These are phyloP conservation scores for Crepidodera aurea DNA, from an alignment of 2,888 invertebrate species.

Conservation along the genomic window DNA sequence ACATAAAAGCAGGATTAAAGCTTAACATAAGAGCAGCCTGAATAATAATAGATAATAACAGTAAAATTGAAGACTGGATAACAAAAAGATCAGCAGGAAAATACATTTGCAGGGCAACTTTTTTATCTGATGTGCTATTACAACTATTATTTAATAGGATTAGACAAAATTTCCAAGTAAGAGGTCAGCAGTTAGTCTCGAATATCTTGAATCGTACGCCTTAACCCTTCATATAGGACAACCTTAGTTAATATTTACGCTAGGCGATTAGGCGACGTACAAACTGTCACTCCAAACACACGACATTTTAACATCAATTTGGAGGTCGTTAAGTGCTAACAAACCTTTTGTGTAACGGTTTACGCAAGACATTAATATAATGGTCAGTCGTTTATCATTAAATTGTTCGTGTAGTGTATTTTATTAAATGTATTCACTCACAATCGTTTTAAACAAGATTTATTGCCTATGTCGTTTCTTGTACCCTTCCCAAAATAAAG, in stretches of 20 bases:
- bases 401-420: not conserved
- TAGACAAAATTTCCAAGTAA: too few species aligned
- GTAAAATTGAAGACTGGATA: too few species aligned
- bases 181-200: too few species aligned
- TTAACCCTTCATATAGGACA: not conserved
- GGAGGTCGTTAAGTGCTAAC: not conserved
- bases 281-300: constrained; percentile 8
- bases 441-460: not conserved
- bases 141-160: too few species aligned
- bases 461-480: not conserved
- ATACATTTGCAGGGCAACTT: too few species aligned
- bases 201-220: too few species aligned
- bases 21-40: too few species aligned
- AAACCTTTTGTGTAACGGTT: constrained; percentile 10
- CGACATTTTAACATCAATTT: constrained; percentile 15
- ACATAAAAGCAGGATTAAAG: too few species aligned
- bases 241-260: not conserved
- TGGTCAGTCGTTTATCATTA: not conserved
- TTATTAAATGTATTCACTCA: not conserved
- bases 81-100: too few species aligned
- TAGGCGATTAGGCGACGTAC: not conserved
- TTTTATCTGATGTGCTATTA: too few species aligned
- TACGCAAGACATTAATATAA: not conserved
- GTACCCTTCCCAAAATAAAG: too few species aligned
- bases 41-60: too few species aligned